Evolutionary conservation across 2,113 vertebrate species (phyloP), one percentile per base, ranked within the genome.

Genomic region (Tupaia tana): DNA sequence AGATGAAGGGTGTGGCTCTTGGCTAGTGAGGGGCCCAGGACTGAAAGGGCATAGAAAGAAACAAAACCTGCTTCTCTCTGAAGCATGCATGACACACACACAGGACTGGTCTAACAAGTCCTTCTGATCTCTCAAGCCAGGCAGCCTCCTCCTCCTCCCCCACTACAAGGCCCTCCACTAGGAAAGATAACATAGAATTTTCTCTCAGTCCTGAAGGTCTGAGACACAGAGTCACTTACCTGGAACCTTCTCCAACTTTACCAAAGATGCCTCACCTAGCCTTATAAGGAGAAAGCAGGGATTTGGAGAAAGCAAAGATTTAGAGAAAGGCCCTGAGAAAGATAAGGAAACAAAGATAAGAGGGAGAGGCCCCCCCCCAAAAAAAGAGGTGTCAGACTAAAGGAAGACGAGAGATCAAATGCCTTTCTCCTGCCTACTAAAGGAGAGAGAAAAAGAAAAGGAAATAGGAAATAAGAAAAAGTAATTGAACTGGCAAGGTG

Each of bases 271-370:
- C 78, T 89, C 89, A 89, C 94, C 25, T 19, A 75, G 34, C 98
- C 98, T 97, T 98, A 98, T 96, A 98, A 97, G 98, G 98, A 97
- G 95, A 97, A 58, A 9, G 96, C 93, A 93, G 5, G 14, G 93
- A 89, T 86, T 86, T 71, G 58, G 94, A 84, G 83, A 94, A 63
- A 95, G 80, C 93, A 93, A 4, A 12, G 93, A 89, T 86, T 86
- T 71, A 63, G 94, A 84, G 83, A 94, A 63, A 95, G 80, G 94
- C 22, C 0, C 43, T 43, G 43, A 43, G 43, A 43, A 6, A 43
- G 95, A 98, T 98, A 97, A 97, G 95, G 89, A 97, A 89, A 95
- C 81, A 97, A 96, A 29, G 97, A 97, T 98, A 98, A 97, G 90
- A 96, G 96, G 98, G 98, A 80, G 96, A 83, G 97, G 96, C 90